Evolutionary conservation across 2,888 invertebrate species (phyloP), one percentile per base, ranked within the genome.

Genomic region (Drosophila atroscutellata): DNA sequence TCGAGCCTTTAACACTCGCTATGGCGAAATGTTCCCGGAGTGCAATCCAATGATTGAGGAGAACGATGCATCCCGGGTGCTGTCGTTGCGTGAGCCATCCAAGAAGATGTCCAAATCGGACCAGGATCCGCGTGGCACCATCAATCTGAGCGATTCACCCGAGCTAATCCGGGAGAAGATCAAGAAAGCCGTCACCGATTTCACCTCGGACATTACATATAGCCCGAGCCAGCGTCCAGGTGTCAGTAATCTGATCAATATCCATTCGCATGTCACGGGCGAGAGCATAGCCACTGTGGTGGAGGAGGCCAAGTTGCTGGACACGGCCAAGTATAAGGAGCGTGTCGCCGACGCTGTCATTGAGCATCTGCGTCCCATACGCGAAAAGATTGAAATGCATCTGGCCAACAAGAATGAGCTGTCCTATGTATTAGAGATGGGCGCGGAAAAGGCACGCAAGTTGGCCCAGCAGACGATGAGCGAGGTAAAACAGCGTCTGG

Each of bases 81-180:
- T 95, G 88, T 98, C 98, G 91, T 94, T 99, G 11, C 95, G 98
- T 54, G 96, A 98, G 90, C 98, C 99, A 0, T 91, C 92, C 0
- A 97, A 96, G 91, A 99, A 99, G 94, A 99, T 99, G 99, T 99
- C 99, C 15, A 99, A 99, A 94, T 99, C 99, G 0, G 97, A 98
- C 90, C 91, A 94, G 0, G 96, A 98, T 93, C 92, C 94, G 0
- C 96, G 95, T 90, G 96, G 97, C 76, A 94, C 97, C 62, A 96
- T 99, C 71, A 95, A 96, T 82, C 92, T 99, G 37, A 95, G 94
- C 6, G 99, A 99, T 91, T 92, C 94, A 11, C 95, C 96, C 0
- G 96, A 97, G 49, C 93, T 93, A 18, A 95, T 98, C 60, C 80
- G 93, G 1, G 94, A 94, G 47, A 98, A 97, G 92, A 93, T 98